phyloP scores from a whole-genome alignment of 2,888 invertebrate genomes.

The Girardia tigrina region DNA sequence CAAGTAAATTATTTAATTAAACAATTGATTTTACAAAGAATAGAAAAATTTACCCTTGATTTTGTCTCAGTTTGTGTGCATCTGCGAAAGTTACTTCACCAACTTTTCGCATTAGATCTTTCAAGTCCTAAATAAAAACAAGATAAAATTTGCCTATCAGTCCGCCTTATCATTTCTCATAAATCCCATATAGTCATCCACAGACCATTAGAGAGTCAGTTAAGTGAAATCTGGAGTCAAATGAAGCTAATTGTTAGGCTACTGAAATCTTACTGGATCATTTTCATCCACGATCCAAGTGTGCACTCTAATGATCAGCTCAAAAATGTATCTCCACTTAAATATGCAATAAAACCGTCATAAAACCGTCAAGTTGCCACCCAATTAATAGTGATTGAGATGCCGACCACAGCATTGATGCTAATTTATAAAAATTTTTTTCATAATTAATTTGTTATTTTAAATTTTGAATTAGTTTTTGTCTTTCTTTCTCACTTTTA shows the following conservation, averaged over 20 bases:
- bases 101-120: constrained; percentile 97
- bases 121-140: constrained; percentile 59
- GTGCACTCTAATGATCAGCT: constrained; percentile 19
- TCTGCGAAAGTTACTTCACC: constrained; percentile 98
- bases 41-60: constrained; percentile 57
- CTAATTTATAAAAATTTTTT: constrained; percentile 23
- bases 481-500: no score
- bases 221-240: constrained; percentile 17
- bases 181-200: constrained; percentile 14
- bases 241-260: constrained; percentile 13
- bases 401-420: constrained; percentile 23
- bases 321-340: background rate
- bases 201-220: constrained; percentile 23
- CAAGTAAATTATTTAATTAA: no score
- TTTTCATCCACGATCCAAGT: constrained; percentile 23
- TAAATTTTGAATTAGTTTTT: no score
- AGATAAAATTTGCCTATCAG: constrained; percentile 17
- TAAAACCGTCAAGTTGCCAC: constrained; percentile 15
- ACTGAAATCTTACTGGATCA: constrained; percentile 17
- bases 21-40: no score
- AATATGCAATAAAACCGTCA: background rate
- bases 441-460: background rate
- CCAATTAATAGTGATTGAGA: constrained; percentile 14
- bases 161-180: background rate
- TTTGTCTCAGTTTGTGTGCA: constrained; percentile 84